Base-by-base conservation (phyloP, 1,140 invertebrate genomes). In the Cylas formicarius region DNA sequence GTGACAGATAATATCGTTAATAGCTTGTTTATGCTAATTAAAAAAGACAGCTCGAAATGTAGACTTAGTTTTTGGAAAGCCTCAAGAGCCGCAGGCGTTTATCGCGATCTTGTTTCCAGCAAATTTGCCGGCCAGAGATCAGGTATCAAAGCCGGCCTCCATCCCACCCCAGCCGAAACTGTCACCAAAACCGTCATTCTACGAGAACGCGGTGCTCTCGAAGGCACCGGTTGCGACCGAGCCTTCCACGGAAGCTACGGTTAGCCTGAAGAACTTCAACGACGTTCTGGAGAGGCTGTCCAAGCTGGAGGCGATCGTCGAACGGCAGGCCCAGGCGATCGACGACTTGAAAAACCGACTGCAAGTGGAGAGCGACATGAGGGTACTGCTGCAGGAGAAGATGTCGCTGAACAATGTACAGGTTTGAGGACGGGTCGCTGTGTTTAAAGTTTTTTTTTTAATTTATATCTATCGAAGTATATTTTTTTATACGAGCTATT, bases 221-320 rank as follows among this genome's bases (percentile, higher is more conserved):
- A 48, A 36, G n/a, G n/a, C n/a, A 28, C 22, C 40, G 9, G 7
- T 36, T 8, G 6, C 26, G 10, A 32, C 7, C 8, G 32, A 19
- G 18, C 6, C 13, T 26, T n/a, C 9, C 19, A 21, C 9, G 2
- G 19, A 10, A 10, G 14, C 31, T 9, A 27, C 41, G 16, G 29
- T 41, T 11, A 27, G 33, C 21, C 43, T 14, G 27, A 52, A 55
- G 32, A 55, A 63, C 19, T 61, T 51, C 57, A 72, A 44, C 1
- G 64, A 71, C 14, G 36, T 72, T 4, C 59, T 68, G 16, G 53
- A 66, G 14, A 55, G 70, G 60, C 71, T 80, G 56, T 66, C 70
- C 36, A 76, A 75, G 56, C 56, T 81, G 46, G 77, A 81, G 62
- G 63, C 66, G 27, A 58, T 73, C 33, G 65, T 79, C 51, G 70